Base-by-base conservation (phyloP, 2,888 invertebrate genomes). In the Herminia tarsipennalis region DNA sequence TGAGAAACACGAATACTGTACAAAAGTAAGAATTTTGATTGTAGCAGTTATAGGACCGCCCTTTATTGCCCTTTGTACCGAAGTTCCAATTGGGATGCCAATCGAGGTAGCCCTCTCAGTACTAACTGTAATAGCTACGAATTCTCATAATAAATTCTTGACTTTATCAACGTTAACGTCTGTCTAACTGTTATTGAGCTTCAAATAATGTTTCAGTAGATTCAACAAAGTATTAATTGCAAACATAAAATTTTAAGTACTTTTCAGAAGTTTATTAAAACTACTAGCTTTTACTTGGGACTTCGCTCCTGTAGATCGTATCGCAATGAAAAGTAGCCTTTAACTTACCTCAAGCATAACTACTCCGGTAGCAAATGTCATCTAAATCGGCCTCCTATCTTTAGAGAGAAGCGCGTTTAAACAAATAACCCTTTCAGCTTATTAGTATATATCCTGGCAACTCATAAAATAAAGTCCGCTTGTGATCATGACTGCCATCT, bases 1-100 rank as follows among this genome's bases (percentile, higher is more conserved):
- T 74, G 43, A 42, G 51, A 55, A 69, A 69, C 64, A 57, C 51
- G 48, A 62, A 62, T 60, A 49, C 38, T 46, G 41, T 66, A n/a
- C n/a, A 59, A 57, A 47, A 65, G 60, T 62, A 57, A 54, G 59
- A 70, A 65, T 70, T 73, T 69, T 57, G 52, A 63, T 65, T 54
- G 56, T 44, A 57, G 53, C 47, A 44, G 63, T 64, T 58, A 67
- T 59, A 65, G 61, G 56, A 56, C 52, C 43, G 42, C 47, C 59
- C 63, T 60, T 68, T 36, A 27, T 36, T 36, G 25, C 16, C 27
- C 25, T 36, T 36, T 25, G 12, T 12, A 24, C 18, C 24, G n/a
- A 70, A 36, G 13, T 36, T 36, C 17, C 36, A 27, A 36, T 70
- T 43, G 59, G 46, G 45, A 52, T 30, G 33, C 46, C 36, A 44